A percentile compares a stretch with the other conserved stretches of the same genome.
These are phyloP conservation scores for Adelognathus sp. DNA, from an alignment of 2,888 invertebrate species.

Conservation along the genomic window DNA sequence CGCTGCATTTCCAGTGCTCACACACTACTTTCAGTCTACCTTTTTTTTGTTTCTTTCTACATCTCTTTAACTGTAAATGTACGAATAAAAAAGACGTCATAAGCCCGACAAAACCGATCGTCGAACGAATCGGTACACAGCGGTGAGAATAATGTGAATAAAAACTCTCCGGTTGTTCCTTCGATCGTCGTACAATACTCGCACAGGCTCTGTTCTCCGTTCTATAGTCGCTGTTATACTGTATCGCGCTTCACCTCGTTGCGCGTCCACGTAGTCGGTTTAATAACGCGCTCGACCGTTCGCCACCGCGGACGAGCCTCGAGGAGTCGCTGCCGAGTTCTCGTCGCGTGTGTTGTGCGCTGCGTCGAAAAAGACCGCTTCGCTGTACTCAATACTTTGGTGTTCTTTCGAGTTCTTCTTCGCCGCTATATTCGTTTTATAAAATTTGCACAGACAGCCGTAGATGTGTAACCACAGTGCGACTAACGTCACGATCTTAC, in stretches of 20 bases:
- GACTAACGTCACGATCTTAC: not conserved
- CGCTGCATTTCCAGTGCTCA: not conserved
- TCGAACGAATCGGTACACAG: conserved; percentile 31
- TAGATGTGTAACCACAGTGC: no score
- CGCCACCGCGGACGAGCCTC: conserved; percentile 29
- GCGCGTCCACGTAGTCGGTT: conserved; percentile 24
- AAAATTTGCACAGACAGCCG: not conserved
- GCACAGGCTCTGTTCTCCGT: not conserved
- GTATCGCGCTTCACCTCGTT: not conserved
- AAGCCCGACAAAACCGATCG: conserved; percentile 35
- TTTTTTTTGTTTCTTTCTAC: not conserved
- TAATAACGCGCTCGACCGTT: conserved; percentile 39
- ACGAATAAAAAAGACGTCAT: conserved; percentile 34
- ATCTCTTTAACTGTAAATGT: not conserved
- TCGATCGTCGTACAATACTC: conserved; percentile 41
- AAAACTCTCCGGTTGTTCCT: conserved; percentile 23
- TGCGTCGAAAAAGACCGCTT: not conserved
- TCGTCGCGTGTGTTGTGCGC: not conserved
- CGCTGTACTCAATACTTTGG: not conserved
- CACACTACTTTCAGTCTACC: not conserved
- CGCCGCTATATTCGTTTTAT: not conserved
- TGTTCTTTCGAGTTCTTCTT: not conserved
- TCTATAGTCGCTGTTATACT: not conserved
- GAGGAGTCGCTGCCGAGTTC: not conserved
- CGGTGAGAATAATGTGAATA: conserved; percentile 11